Base-by-base conservation (phyloP, 2,797 vertebrate genomes). In the Syngnathus rostellatus region DNA sequence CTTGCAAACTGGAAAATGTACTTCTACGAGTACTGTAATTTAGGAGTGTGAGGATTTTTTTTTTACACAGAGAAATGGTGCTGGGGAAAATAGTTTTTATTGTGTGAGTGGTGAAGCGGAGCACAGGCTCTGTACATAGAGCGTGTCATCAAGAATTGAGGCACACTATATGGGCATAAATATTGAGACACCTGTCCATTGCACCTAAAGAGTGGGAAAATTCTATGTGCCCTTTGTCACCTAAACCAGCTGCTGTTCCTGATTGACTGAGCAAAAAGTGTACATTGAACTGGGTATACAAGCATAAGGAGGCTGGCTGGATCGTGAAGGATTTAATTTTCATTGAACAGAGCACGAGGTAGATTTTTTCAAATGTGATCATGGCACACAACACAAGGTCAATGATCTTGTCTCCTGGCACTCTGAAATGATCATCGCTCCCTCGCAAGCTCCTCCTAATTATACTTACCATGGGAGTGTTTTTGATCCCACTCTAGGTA, bases 351-450 rank as follows among this genome's bases (percentile, higher is more conserved):
- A 55, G 21, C 11, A 11, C n/a, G 8, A 5, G 50, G 50, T 25
- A 31, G 1, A 12, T 60, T 21, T 21, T 21, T 21, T 41, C 10
- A n/a, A 43, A 40, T 61, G 10, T 41, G 6, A 6, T n/a, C 11
- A 61, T 61, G 39, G 39, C 39, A 23, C 10, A 23, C 19, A 61
- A 23, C 10, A 23, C 19, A 61, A 41, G 59, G 59, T 43, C 59
- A 16, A 61, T 43, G 19, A 61, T 61, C 59, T 43, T 60, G n/a
- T 43, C n/a, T 41, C 39, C 43, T 61, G 59, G n/a, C n/a, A 21
- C 39, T 61, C n/a, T 10, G 17, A 39, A 61, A 55, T 55, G 5
- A 12, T 55, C 5, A 25, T 55, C 25, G 21, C 23, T 7, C 11
- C 53, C 23, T 55, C 23, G 9, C 11, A 4, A 5, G 2, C 23